Base-by-base conservation (phyloP, 2,888 invertebrate genomes). In the Acanthosepion esculentum region DNA sequence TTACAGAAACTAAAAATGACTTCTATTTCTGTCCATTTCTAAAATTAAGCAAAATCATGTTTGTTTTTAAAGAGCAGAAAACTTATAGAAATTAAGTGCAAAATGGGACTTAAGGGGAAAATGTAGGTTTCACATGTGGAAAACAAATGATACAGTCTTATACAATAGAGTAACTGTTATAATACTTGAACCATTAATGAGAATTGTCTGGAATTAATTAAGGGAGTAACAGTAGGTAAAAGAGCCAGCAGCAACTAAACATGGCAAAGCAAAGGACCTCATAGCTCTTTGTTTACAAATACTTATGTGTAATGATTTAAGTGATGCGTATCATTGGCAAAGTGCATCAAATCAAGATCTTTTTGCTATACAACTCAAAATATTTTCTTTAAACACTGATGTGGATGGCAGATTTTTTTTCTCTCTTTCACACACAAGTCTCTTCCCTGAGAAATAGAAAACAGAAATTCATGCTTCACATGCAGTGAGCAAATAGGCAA, bases 101-200 rank as follows among this genome's bases (percentile, higher is more conserved):
- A n/a, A n/a, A n/a, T n/a, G n/a, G n/a, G n/a, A n/a, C n/a, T n/a
- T n/a, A n/a, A n/a, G n/a, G n/a, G n/a, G n/a, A n/a, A n/a, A n/a
- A n/a, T n/a, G n/a, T n/a, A 78, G 78, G n/a, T 78, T 78, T 78
- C 78, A 78, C 78, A 78, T 78, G 78, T 78, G 78, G 78, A 78
- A 8, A 78, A n/a, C 78, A 78, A 78, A 78, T 78, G 78, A n/a
- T 12, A n/a, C n/a, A 78, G 78, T n/a, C 10, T 29, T n/a, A 12
- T n/a, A 78, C n/a, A 78, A 78, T n/a, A 15, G 10, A 12, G 78
- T 10, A n/a, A 78, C n/a, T 78, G 78, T 78, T 78, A 64, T 20
- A 20, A 59, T 78, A n/a, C 8, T n/a, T 29, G 29, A 29, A 29
- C n/a, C n/a, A 29, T 78, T 78, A n/a, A 78, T 59, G 23, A 78